A percentile compares a stretch with the other conserved stretches of the same genome.
Evolutionary conservation across 2,797 vertebrate species (phyloP).

Genomic region (Hephaestus fuliginosus): DNA sequence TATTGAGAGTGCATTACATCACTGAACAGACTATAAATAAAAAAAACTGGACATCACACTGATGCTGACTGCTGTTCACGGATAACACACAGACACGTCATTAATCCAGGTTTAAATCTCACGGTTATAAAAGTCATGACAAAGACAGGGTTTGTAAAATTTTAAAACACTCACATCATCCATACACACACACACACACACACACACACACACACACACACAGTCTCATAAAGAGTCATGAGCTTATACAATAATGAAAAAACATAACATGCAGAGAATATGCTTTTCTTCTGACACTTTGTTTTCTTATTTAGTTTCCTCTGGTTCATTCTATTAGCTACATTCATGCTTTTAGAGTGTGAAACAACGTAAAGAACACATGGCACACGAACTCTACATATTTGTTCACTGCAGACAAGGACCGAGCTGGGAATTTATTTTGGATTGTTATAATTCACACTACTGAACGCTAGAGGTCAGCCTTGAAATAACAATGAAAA

Average conservation of each 20-base stretch:
- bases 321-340: neutral
- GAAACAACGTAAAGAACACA: constrained; percentile 16
- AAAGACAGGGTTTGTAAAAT: neutral
- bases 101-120: neutral
- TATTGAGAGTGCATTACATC: constrained; percentile 26
- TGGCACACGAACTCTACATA: neutral
- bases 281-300: neutral
- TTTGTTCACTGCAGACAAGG: neutral
- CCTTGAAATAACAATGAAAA: constrained; percentile 37
- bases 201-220: neutral
- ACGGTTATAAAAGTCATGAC: neutral
- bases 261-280: neutral
- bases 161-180: neutral
- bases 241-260: neutral
- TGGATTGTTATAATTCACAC: constrained; percentile 4
- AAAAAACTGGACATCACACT: neutral
- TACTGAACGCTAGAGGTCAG: constrained; percentile 60
- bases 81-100: neutral
- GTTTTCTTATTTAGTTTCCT: neutral
- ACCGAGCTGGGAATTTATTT: constrained; percentile 3
- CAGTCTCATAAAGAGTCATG: neutral
- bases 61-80: neutral
- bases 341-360: neutral
- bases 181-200: too few relatives aligned
- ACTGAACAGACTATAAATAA: neutral